phyloP scores from a whole-genome alignment of 2,113 vertebrate species.

The Tapirus terrestris region DNA sequence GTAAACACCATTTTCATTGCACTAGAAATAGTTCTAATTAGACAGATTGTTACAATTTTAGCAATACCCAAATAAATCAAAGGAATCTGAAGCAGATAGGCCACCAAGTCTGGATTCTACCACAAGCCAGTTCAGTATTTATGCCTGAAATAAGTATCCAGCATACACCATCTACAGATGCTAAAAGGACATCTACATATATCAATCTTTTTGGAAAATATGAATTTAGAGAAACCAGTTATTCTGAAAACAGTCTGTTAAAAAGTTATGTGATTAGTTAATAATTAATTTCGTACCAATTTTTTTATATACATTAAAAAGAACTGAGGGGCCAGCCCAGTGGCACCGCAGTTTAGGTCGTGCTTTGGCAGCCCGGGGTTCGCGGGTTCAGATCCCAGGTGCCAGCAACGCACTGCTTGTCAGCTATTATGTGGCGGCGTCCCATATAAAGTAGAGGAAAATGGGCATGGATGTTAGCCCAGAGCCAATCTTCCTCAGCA shows the following conservation, averaged over 20 bases:
- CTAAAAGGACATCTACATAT: not conserved
- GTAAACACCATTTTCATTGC: slow-evolving; percentile 50
- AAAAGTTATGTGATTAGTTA: not conserved
- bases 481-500: no score
- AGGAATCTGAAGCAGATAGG: not conserved
- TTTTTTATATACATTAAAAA: not conserved
- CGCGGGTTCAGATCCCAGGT: no score
- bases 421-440: no score
- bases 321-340: not conserved
- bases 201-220: not conserved
- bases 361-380: no score
- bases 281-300: not conserved
- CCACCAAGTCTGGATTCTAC: not conserved
- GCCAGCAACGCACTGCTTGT: no score
- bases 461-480: no score
- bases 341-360: no score
- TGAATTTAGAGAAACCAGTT: not conserved
- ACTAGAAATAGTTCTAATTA: slow-evolving; percentile 58
- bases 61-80: slow-evolving; percentile 52
- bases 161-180: not conserved
- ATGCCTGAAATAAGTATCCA: not conserved
- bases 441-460: no score
- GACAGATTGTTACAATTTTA: slow-evolving; percentile 47
- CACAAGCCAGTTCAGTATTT: not conserved
- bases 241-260: not conserved